These are phyloP conservation scores for Smittia aterrima DNA, from an alignment of 2,888 invertebrate species.

Conservation along the genomic window DNA sequence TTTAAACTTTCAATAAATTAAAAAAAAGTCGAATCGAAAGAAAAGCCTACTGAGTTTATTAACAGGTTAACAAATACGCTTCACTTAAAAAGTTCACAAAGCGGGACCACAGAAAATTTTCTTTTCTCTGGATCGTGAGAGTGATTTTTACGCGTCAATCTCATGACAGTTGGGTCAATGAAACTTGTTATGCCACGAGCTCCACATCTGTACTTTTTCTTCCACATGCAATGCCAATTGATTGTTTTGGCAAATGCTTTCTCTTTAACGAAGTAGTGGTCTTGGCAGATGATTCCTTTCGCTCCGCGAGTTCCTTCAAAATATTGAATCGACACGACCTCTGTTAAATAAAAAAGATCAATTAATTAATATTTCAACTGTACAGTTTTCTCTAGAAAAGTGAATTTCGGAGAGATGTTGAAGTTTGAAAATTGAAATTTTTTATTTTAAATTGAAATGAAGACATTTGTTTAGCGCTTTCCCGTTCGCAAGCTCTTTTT, in stretches of 20 bases:
- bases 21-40: too few relatives aligned
- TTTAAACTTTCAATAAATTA: background rate
- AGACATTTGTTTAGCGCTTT: background rate
- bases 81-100: slow-evolving; percentile 11
- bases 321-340: background rate
- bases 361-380: slow-evolving; percentile 4
- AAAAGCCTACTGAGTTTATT: too few relatives aligned
- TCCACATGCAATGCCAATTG: slow-evolving; percentile 29
- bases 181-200: slow-evolving; percentile 24
- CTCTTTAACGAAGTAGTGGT: slow-evolving; percentile 26
- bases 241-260: slow-evolving; percentile 36
- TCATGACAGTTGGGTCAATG: slow-evolving; percentile 30
- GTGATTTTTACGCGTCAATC: slow-evolving; percentile 6
- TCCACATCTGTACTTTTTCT: slow-evolving; percentile 21
- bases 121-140: slow-evolving; percentile 13
- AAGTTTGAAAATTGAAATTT: too few relatives aligned
- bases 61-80: slow-evolving; percentile 2
- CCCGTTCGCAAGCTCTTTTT: background rate
- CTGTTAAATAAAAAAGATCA: background rate
- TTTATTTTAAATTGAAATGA: too few relatives aligned
- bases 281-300: slow-evolving; percentile 18
- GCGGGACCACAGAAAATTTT: background rate
- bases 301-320: slow-evolving; percentile 28
- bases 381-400: too few relatives aligned
- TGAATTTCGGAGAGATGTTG: too few relatives aligned